A percentile compares a stretch with the other conserved stretches of the same genome.
Evolutionary conservation across 2,888 invertebrate genomes (phyloP).

Genomic region (Drosophila quinaria): DNA sequence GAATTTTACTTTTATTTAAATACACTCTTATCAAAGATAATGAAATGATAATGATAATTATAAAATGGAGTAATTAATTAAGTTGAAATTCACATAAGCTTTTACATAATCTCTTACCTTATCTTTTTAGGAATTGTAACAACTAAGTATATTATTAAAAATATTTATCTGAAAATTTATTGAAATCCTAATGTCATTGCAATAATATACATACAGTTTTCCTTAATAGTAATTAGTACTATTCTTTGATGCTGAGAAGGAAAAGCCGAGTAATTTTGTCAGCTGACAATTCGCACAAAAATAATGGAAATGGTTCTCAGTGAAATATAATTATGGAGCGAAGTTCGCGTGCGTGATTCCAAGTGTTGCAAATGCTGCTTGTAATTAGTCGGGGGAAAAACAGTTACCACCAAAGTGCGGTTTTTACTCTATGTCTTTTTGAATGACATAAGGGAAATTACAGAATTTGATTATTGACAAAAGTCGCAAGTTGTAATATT

Average conservation of each 20-base stretch:
- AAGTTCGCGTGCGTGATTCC: neutral
- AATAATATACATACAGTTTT: neutral
- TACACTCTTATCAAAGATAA: no score
- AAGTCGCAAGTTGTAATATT: slow-evolving; percentile 11
- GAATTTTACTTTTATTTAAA: no score
- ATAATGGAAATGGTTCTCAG: slow-evolving; percentile 17
- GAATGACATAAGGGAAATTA: slow-evolving; percentile 16
- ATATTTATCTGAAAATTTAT: no score
- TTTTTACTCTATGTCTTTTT: neutral
- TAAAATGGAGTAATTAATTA: no score
- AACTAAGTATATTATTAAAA: no score
- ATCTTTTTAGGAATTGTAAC: no score
- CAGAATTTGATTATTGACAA: slow-evolving; percentile 2
- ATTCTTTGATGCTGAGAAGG: neutral
- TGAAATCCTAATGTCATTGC: neutral
- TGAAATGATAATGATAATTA: no score
- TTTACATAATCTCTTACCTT: no score
- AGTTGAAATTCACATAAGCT: no score
- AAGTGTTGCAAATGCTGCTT: slow-evolving; percentile 2
- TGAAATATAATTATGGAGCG: neutral
- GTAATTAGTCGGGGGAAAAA: slow-evolving; percentile 23
- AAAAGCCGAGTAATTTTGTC: slow-evolving; percentile 14
- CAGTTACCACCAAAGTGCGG: neutral
- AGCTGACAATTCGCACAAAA: slow-evolving; percentile 14
- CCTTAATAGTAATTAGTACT: neutral